phyloP scores from a whole-genome alignment of 2,797 vertebrate species.

The Pteronotus mesoamericanus region DNA sequence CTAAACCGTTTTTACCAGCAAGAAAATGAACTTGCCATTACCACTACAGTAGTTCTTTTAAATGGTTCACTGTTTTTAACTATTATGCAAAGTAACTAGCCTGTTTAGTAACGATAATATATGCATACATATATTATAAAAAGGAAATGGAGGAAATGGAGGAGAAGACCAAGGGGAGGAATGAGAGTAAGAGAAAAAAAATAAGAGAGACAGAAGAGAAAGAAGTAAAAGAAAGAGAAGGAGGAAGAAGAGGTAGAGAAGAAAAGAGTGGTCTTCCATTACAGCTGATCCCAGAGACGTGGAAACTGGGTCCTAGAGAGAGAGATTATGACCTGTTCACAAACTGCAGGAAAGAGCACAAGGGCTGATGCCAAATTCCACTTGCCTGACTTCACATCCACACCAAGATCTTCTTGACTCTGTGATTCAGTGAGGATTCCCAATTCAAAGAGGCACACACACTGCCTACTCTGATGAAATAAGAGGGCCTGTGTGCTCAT shows the following conservation, averaged over 20 bases:
- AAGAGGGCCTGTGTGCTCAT: background rate
- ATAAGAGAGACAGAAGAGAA: background rate
- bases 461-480: background rate
- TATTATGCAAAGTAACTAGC: background rate
- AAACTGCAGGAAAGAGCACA: background rate
- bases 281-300: background rate
- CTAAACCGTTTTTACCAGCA: constrained; percentile 15
- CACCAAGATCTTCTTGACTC: background rate
- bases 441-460: background rate
- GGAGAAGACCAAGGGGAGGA: background rate
- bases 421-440: background rate
- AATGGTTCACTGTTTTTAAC: background rate
- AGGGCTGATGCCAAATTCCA: background rate
- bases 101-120: background rate
- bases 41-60: background rate
- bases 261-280: background rate
- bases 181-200: background rate
- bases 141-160: background rate
- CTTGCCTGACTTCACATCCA: background rate
- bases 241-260: rapidly evolving
- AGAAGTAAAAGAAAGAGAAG: background rate
- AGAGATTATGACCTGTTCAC: background rate
- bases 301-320: background rate
- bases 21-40: background rate
- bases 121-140: background rate